Evolutionary conservation across 2,797 vertebrate species (phyloP).

Genomic region (Mastacembelus armatus): DNA sequence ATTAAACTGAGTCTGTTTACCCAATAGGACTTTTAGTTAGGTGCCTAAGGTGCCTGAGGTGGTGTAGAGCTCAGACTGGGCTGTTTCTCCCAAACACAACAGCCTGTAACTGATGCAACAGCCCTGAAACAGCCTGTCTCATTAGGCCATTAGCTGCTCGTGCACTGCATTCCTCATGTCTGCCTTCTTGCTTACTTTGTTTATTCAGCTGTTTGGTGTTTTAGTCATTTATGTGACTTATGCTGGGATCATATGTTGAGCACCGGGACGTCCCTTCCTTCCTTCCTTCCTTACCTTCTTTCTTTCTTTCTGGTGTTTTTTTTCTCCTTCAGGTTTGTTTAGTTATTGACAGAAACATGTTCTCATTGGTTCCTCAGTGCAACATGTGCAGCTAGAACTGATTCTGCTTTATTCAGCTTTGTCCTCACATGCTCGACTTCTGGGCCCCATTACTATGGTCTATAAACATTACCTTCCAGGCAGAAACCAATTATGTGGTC

Average conservation of each 20-base stretch:
- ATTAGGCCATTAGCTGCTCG: constrained; percentile 24
- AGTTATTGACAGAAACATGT: not conserved
- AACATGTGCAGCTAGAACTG: not conserved
- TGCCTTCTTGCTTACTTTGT: not conserved
- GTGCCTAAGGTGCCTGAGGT: no score
- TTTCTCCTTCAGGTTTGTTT: not conserved
- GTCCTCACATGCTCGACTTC: no score
- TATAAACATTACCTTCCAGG: not conserved
- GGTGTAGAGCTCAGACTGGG: no score
- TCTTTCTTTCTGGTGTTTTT: not conserved
- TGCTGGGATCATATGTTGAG: not conserved
- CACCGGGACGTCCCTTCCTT: not conserved
- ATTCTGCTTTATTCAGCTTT: not conserved
- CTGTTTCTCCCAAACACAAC: constrained; percentile 17
- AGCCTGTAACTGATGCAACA: constrained; percentile 57
- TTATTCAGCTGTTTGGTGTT: not conserved
- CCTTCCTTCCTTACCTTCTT: not conserved
- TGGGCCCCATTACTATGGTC: not conserved
- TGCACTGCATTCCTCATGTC: not conserved
- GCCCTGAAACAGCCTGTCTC: constrained; percentile 49
- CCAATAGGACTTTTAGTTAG: no score
- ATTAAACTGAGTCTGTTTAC: no score
- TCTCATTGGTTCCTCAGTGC: not conserved
- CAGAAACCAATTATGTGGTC: no score
- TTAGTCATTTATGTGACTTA: not conserved